A percentile compares a stretch with the other conserved stretches of the same genome.
These are phyloP conservation scores for Micromys minutus DNA, from an alignment of 2,113 vertebrate species.

Conservation along the genomic window DNA sequence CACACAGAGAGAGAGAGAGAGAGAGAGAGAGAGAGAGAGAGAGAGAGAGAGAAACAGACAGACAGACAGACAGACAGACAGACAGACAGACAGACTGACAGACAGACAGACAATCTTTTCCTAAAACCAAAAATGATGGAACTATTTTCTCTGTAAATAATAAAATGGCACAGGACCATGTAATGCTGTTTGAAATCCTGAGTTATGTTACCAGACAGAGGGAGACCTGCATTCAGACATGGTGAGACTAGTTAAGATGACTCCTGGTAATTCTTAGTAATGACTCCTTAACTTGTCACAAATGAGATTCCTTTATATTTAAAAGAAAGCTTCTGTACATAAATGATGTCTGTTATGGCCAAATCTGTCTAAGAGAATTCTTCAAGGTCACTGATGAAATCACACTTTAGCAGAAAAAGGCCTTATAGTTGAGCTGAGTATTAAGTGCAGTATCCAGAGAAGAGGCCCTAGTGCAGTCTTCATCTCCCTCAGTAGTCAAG, in stretches of 20 bases:
- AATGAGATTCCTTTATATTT: background rate
- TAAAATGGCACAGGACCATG: background rate
- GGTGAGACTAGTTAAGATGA: background rate
- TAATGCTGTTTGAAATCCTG: background rate
- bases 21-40: too few species aligned
- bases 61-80: too few species aligned
- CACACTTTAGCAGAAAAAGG: background rate
- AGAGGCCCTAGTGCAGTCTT: background rate
- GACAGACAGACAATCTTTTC: background rate
- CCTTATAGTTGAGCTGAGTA: background rate
- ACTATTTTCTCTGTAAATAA: background rate
- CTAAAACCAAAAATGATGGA: background rate
- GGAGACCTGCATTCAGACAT: background rate
- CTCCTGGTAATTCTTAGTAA: background rate
- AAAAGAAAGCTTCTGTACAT: background rate
- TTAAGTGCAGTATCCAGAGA: background rate
- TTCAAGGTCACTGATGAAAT: background rate
- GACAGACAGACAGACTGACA: background rate
- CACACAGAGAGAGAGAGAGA: background rate
- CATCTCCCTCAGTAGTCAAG: rapidly evolving
- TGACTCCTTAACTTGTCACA: background rate
- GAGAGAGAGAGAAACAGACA: too few species aligned
- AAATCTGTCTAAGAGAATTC: background rate
- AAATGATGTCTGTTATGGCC: background rate
- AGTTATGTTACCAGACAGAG: background rate